Base-by-base conservation (phyloP, 2,113 vertebrate genomes). In the Myocastor coypus region DNA sequence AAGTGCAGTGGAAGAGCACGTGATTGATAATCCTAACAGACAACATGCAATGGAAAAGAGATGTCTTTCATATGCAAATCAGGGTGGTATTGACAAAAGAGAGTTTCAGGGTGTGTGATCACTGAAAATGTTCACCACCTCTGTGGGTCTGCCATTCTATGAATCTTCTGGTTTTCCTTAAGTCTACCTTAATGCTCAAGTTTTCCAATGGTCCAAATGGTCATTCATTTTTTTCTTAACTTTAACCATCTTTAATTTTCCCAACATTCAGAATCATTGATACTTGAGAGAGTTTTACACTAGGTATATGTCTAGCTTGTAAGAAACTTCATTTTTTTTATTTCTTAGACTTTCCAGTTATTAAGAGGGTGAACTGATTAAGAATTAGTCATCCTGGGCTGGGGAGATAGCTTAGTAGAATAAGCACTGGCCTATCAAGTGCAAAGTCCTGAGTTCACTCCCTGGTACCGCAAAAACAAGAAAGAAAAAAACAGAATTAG, bases 251-350 rank as follows among this genome's bases (percentile, higher is more conserved):
- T 89, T 84, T 24, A 94, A 73, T 89, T 89, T 96, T 7, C 64
- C 64, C 87, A 87, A 88, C n/a, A 75, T 92, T 88, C 40, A 84
- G 13, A 84, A 77, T 17, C 13, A 42, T 78, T 95, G 81, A 37
- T 42, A 91, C 32, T 50, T 83, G 52, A 66, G 4, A 5, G 11
- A 87, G 10, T 88, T 69, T 69, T 42, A 12, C 40, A 37, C 59
- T 69, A 92, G 57, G 46, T 75, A 75, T 46, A 57, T 19, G 84
- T 92, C 64, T 50, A 71, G 83, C 40, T 63, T 63, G 80, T 1
- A 32, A 40, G 22, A 87, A 92, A 92, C 12, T 6, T 32, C 22
- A 19, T 42, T 11, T 50, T 78, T 86, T 93, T 50, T n/a, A 84
- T 37, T 75, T 94, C 69, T 85, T 17, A 66, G 16, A 77, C 28